Evolutionary conservation across 1,140 invertebrate species (phyloP).

Genomic region (Armadillidium nasatum): DNA sequence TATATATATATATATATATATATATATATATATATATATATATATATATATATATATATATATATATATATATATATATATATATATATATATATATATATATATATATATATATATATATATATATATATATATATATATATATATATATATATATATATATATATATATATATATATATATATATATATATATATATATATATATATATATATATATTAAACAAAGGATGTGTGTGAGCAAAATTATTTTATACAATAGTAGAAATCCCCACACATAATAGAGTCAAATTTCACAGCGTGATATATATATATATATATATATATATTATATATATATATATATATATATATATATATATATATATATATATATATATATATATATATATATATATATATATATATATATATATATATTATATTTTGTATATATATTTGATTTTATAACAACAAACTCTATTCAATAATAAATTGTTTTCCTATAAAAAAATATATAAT

Average conservation of each 20-base stretch:
- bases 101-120: not conserved
- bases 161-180: not conserved
- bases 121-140: not conserved
- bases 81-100: slow-evolving; percentile 1
- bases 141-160: not conserved
- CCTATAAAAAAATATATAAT: no score
- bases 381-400: not conserved
- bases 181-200: not conserved
- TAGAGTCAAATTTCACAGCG: no score
- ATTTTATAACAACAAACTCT: no score
- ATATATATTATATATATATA: not conserved
- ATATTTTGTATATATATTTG: not conserved
- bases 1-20: not conserved
- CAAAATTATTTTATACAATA: no score
- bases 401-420: not conserved
- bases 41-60: not conserved
- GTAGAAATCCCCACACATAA: no score
- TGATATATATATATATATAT: not conserved
- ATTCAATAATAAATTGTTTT: no score
- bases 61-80: not conserved
- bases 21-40: slow-evolving; percentile 1
- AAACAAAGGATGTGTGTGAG: not conserved
- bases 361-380: slow-evolving; percentile 1
- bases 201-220: not conserved
- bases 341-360: slow-evolving; percentile 6